A percentile compares a stretch with the other conserved stretches of the same genome.
Evolutionary conservation across 2,888 invertebrate genomes (phyloP).

Genomic region (Blera fallax): DNA sequence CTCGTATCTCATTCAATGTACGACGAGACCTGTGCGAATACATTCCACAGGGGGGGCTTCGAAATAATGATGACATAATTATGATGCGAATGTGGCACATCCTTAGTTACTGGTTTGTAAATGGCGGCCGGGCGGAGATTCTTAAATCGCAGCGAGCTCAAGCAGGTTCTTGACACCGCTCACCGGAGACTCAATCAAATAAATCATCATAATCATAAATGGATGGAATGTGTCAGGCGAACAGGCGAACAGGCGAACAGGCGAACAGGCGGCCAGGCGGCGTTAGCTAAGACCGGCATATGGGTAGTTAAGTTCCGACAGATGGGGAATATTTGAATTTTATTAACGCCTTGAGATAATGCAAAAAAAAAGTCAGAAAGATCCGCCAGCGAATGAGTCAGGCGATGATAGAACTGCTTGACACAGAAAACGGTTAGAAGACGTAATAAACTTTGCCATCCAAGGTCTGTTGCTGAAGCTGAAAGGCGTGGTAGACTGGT

Average conservation of each 20-base stretch:
- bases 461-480: too few relatives aligned
- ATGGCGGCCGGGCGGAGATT: not conserved
- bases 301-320: not conserved
- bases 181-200: too few relatives aligned
- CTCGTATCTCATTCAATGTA: not conserved
- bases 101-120: slow-evolving; percentile 35
- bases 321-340: not conserved
- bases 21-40: slow-evolving; percentile 18
- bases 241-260: too few relatives aligned
- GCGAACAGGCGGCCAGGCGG: too few relatives aligned
- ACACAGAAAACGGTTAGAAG: too few relatives aligned
- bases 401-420: too few relatives aligned
- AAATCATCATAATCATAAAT: not conserved
- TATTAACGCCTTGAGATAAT: not conserved
- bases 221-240: not conserved
- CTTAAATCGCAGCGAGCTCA: not conserved
- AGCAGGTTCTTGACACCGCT: slow-evolving; percentile 14
- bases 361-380: not conserved
- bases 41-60: slow-evolving; percentile 1
- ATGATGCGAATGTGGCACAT: slow-evolving; percentile 30
- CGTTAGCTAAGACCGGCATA: not conserved
- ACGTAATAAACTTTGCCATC: too few relatives aligned
- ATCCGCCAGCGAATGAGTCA: not conserved
- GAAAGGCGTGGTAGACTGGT: too few relatives aligned
- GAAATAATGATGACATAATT: slow-evolving; percentile 53